Base-by-base conservation (phyloP, 2,113 vertebrate species). In the Dinomys branickii region DNA sequence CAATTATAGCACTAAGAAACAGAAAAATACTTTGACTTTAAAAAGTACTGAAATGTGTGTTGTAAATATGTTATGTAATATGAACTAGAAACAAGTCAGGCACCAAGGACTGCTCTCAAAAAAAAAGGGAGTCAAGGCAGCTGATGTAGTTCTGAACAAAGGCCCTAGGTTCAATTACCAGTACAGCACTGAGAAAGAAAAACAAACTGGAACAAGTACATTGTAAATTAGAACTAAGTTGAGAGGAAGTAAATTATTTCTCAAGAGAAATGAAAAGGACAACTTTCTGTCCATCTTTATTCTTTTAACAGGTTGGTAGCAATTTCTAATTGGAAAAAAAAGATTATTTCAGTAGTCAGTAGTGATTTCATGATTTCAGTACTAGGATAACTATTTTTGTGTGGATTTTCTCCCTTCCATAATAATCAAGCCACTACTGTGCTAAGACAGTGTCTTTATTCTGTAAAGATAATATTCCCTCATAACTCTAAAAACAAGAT, bases 221-320 rank as follows among this genome's bases (percentile, higher is more conserved):
- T 88, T 94, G 44, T 92, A 94, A 95, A 81, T 91, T 84, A 94
- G 71, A 93, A 94, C 30, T 19, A 91, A 69, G 22, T n/a, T 90
- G 24, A 84, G 7, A 85, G 59, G 33, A 89, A 88, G 19, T 91
- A 90, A 90, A 85, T 71, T 58, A 58, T 67, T 90, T 90, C 38
- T 86, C 22, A 73, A 83, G 41, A 82, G 26, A 24, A 93, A 69
- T 28, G 90, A 33, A 24, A 95, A 85, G 80, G 50, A 85, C 97
- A 80, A 75, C 78, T 71, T 94, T n/a, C 65, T 84, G 93, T 83
- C 44, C 90, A 87, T 16, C 96, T 82, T 84, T 87, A 47, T 20
- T 16, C 71, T 44, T 77, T 67, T 7, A 77, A n/a, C 8, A 85
- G 12, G 17, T 75, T 33, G 67, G 73, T 58, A 94, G 2, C 47